phyloP scores from a whole-genome alignment of 23 tunicate genomes.

The Halocynthia roretzi region DNA sequence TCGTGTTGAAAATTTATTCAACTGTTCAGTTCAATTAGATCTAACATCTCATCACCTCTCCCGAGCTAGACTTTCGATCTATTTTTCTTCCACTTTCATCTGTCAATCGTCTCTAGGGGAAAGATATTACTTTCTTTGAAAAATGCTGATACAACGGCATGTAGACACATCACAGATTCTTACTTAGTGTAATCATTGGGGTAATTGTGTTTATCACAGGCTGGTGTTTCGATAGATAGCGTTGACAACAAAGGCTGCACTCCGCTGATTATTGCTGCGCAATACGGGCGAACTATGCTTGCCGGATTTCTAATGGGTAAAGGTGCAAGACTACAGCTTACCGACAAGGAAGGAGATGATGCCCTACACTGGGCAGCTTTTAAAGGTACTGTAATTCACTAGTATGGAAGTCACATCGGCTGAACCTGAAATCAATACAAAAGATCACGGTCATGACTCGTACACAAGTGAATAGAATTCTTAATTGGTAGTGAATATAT shows the following conservation, averaged over 20 bases:
- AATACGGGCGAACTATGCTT: constrained; percentile 92
- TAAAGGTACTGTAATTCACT: constrained; percentile 43
- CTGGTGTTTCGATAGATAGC: constrained; percentile 92
- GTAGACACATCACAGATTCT: no score
- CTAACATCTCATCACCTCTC: no score
- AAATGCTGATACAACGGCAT: no score
- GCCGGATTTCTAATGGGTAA: constrained; percentile 96
- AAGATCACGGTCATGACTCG: not conserved
- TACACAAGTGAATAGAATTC: no score
- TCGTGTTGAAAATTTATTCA: no score
- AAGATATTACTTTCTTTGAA: no score
- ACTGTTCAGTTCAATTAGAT: no score
- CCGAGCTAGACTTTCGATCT: no score
- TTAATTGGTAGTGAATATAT: no score
- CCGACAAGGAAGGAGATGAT: constrained; percentile 99
- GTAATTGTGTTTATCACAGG: constrained; percentile 18
- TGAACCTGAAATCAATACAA: not conserved
- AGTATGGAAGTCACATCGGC: not conserved
- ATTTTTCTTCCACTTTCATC: no score
- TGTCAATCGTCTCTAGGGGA: no score
- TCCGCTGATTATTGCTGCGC: constrained; percentile 95
- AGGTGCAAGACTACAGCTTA: constrained; percentile 77
- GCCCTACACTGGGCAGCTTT: constrained; percentile 99
- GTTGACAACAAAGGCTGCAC: constrained; percentile 99
- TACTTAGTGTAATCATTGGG: not conserved